phyloP scores from a whole-genome alignment of 2,113 vertebrate species.

The Brienomyrus longianalis region DNA sequence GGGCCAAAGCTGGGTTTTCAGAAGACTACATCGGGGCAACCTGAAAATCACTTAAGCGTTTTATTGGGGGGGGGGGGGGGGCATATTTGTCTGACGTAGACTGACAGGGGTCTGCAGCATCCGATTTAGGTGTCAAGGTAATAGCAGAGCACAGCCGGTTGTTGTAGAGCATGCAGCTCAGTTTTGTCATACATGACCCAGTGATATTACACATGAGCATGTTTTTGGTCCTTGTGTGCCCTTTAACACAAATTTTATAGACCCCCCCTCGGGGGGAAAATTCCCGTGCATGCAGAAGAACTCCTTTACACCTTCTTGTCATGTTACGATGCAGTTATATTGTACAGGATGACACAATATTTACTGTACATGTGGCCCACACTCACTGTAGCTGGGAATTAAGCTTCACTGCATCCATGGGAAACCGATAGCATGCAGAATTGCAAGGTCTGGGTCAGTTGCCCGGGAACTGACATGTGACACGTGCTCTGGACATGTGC shows the following conservation, averaged over 20 bases:
- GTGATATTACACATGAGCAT: neutral
- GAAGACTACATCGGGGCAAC: neutral
- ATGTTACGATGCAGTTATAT: neutral
- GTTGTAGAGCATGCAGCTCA: neutral
- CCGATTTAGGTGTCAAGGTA: neutral
- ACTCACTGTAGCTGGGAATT: neutral
- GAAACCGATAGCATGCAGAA: neutral
- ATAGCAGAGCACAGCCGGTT: neutral
- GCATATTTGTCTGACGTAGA: neutral
- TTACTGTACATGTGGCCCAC: neutral
- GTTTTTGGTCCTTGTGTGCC: neutral
- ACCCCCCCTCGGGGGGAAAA: neutral
- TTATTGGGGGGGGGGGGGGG: neutral
- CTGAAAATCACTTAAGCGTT: neutral
- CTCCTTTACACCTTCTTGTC: neutral
- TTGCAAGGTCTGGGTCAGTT: neutral
- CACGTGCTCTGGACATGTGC: neutral
- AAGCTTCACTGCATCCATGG: neutral
- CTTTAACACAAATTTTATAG: neutral
- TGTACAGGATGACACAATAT: neutral
- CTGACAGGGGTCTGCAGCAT: neutral
- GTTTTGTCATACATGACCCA: neutral
- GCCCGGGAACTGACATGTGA: neutral
- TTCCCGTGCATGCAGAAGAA: neutral
- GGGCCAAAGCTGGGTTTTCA: neutral